Base-by-base conservation (phyloP, 2,113 vertebrate genomes). In the Mohoua ochrocephala region DNA sequence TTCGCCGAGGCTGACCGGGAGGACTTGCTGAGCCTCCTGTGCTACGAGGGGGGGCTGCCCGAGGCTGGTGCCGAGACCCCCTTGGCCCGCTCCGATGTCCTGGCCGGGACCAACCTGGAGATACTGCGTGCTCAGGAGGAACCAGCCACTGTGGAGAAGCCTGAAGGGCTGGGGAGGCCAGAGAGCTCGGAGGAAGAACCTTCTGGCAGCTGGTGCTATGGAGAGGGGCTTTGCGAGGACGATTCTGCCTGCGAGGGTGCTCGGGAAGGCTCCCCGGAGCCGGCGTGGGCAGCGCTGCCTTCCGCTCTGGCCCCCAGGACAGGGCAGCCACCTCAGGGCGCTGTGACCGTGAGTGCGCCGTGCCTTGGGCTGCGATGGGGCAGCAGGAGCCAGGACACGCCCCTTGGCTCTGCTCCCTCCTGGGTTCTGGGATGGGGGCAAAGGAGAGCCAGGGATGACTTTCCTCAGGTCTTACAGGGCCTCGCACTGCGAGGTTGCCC, bases 1-100 rank as follows among this genome's bases (percentile, higher is more conserved):
- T 99, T 99, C 1, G 98, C 98, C 0, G 98, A 99, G 65, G 97
- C 97, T 4, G 97, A 98, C 77, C 97, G 98, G 9, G 98, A 97
- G 42, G 98, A 99, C 84, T 69, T 99, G 84, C 95, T 99, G 52
- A 98, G 96, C 39, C 98, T 99, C 52, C 96, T 99, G 91, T 97
- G 97, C 84, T 97, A 91, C 1, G 98, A 98, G 41, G 98, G 97
- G 20, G 86, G 74, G 1, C 22, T 91, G 56, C 78, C 94, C 0
- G 92, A 94, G 33, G 26, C 82, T 10, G 8, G 14, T 2, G 2
- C 57, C 0, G 67, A 82, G 21, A 75, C 41, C 0, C 84, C 96
- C 10, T 39, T 97, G 68, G 97, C 96, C 39, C 2, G 11, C 31
- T 94, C 95, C 0, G 7, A 86, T 3, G 37, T 73, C 12, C 64